phyloP scores from a whole-genome alignment of 2,113 vertebrate species.

The Caranx ignobilis region DNA sequence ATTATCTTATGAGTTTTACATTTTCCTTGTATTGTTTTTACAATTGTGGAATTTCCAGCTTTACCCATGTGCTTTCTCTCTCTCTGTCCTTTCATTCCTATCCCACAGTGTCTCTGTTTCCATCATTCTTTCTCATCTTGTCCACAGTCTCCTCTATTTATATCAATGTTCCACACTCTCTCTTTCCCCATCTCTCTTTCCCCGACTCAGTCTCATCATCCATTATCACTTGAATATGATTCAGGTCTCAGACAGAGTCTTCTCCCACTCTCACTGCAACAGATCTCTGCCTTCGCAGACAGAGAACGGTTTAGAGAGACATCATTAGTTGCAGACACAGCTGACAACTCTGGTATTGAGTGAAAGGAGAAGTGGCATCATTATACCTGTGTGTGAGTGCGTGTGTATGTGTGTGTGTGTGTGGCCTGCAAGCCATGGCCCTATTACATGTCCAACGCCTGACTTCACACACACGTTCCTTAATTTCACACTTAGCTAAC shows the following conservation, averaged over 20 bases:
- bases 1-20: too few relatives aligned
- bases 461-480: slow-evolving; percentile 71
- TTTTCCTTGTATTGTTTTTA: too few relatives aligned
- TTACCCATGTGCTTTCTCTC: too few relatives aligned
- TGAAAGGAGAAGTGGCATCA: slow-evolving; percentile 66
- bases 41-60: too few relatives aligned
- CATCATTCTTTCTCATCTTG: slow-evolving; percentile 22
- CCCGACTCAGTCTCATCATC: slow-evolving; percentile 24
- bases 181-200: neutral
- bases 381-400: slow-evolving; percentile 41
- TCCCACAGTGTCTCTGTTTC: neutral
- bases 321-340: slow-evolving; percentile 68
- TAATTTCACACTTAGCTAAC: slow-evolving; percentile 83
- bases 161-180: slow-evolving; percentile 32
- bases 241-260: slow-evolving; percentile 46
- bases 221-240: slow-evolving; percentile 56
- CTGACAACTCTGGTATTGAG: slow-evolving; percentile 68
- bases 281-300: slow-evolving; percentile 16
- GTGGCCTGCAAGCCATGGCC: slow-evolving; percentile 39
- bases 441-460: slow-evolving; percentile 69
- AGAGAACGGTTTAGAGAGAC: slow-evolving; percentile 43
- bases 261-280: slow-evolving; percentile 24
- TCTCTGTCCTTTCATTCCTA: neutral
- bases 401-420: slow-evolving; percentile 38
- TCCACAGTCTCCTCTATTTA: slow-evolving; percentile 23